Evolutionary conservation across 2,797 vertebrate species (phyloP).

Genomic region (Peromyscus nudipes): DNA sequence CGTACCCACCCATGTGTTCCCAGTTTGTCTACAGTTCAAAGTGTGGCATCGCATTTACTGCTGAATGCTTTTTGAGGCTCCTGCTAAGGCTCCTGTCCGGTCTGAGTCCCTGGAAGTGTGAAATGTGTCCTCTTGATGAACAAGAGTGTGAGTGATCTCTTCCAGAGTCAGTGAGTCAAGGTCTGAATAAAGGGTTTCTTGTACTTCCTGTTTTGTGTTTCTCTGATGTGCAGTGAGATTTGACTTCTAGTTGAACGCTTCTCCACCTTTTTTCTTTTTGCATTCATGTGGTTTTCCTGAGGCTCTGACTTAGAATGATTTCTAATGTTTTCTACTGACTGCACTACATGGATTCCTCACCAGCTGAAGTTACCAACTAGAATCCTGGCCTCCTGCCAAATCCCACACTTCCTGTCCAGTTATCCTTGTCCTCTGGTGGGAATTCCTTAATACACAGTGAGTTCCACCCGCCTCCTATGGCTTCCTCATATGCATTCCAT

Average conservation of each 20-base stretch:
- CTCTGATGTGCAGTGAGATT: background rate
- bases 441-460: background rate
- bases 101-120: background rate
- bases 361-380: background rate
- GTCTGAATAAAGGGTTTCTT: background rate
- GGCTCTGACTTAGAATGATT: background rate
- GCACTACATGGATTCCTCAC: background rate
- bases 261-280: background rate
- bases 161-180: background rate
- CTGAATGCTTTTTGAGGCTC: background rate
- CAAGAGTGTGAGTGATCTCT: background rate
- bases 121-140: background rate
- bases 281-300: background rate
- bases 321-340: background rate
- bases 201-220: background rate
- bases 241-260: conserved; percentile 35
- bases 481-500: background rate
- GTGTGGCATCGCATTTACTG: background rate
- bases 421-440: background rate
- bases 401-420: background rate
- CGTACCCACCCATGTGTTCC: background rate
- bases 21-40: background rate
- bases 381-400: background rate
- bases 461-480: background rate
- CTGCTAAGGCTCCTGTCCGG: background rate